Evolutionary conservation across 1,140 invertebrate genomes (phyloP).

Genomic region (Pseudomyrmex sp.): DNA sequence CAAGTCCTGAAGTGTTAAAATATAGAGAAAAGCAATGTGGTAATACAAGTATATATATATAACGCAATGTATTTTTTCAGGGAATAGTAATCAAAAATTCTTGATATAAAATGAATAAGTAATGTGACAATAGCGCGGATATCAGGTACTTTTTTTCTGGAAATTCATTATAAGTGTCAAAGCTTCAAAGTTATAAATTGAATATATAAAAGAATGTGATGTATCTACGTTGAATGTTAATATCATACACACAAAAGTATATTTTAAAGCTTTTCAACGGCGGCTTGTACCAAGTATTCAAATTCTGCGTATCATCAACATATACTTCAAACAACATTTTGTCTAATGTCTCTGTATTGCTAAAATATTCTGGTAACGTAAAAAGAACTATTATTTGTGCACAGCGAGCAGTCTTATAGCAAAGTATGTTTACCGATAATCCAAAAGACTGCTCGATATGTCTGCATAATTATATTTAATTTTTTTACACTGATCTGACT

Average conservation of each 20-base stretch:
- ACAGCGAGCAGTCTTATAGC: constrained; percentile 57
- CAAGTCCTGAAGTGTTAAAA: constrained; percentile 46
- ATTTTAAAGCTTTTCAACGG: constrained; percentile 71
- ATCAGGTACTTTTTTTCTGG: constrained; percentile 67
- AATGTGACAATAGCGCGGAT: constrained; percentile 61
- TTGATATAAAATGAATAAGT: constrained; percentile 56
- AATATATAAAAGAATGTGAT: constrained; percentile 61
- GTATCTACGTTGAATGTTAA: constrained; percentile 45
- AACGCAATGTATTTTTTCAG: background rate
- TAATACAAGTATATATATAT: background rate
- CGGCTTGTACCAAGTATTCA: constrained; percentile 53
- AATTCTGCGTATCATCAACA: constrained; percentile 54
- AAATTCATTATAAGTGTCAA: constrained; percentile 63
- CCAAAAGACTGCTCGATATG: constrained; percentile 60
- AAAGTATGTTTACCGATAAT: constrained; percentile 37
- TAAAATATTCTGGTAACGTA: constrained; percentile 73
- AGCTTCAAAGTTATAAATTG: constrained; percentile 63
- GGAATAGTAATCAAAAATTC: constrained; percentile 14
- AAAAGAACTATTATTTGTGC: constrained; percentile 61
- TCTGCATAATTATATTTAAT: constrained; percentile 28
- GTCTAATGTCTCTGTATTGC: constrained; percentile 69
- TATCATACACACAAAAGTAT: constrained; percentile 59
- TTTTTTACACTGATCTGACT: constrained; percentile 60
- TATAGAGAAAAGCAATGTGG: constrained; percentile 25
- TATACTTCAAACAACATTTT: constrained; percentile 63